Base-by-base conservation (phyloP, 2,888 invertebrate species). In the Sicus ferrugineus region DNA sequence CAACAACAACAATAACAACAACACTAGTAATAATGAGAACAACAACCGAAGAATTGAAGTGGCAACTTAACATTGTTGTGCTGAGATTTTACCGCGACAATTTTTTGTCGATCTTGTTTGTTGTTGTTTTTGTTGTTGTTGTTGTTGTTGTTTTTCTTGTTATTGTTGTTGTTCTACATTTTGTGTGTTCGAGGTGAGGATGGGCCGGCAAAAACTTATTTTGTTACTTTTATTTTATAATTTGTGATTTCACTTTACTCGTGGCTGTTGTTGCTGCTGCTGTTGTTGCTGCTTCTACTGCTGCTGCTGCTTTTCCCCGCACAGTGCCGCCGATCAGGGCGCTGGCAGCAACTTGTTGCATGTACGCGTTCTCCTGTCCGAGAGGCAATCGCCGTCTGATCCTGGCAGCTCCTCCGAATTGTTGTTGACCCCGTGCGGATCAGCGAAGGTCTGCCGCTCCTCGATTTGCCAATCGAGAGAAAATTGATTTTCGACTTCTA, bases 401-500 rank as follows among this genome's bases (percentile, higher is more conserved):
- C n/a, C 42, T 42, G 14, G 42, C n/a, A n/a, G n/a, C n/a, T n/a
- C n/a, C n/a, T n/a, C n/a, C n/a, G n/a, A n/a, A n/a, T n/a, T n/a
- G n/a, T n/a, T n/a, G 14, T 56, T 56, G 56, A 56, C 61, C 61
- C 16, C 28, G 23, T n/a, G n/a, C n/a, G n/a, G n/a, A n/a, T n/a
- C n/a, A 26, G 61, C 42, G 28, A 42, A 61, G 61, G 38, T 26
- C 26, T 61, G 26, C 38, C 48, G 11, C 16, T 14, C 42, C 11
- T 42, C 54, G 54, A 67, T 59, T 58, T 46, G 59, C 31, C 59
- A 48, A 58, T 59, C 21, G 67, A 46, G 46, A 48, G 67, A 58
- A 66, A 67, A 67, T 67, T 67, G 67, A 67, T 67, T 67, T 67
- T 48, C 31, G n/a, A n/a, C 61, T 14, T n/a, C 19, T 56, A 23